Evolutionary conservation across 2,797 vertebrate species (phyloP), one percentile per base, ranked within the genome.

Genomic region (Fratercula arctica): DNA sequence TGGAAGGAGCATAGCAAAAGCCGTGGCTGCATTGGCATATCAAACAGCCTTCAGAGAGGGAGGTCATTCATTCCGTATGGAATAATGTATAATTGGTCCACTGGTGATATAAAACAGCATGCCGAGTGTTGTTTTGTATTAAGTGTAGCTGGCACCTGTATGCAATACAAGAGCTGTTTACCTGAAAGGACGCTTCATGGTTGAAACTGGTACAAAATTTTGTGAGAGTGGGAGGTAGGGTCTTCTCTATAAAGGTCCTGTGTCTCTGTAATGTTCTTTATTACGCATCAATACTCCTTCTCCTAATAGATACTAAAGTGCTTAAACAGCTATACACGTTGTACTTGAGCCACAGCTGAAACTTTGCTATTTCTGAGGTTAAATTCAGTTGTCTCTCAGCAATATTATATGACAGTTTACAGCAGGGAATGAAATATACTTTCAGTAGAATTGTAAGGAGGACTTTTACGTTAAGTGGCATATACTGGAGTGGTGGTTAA

Each of bases 21-120:
- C 35, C 0, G 0, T 19, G 28, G 17, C 35, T 66, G 29, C n/a
- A 37, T 13, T 37, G 37, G 43, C 5, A 2, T 18, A n/a, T 18
- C 5, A 16, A 53, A 53, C 33, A 20, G 25, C 33, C 25, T 81
- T 77, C 48, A 31, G 13, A 3, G 4, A 41, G 50, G 45, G 60
- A 33, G 16, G 45, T 37, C 18, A 11, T 43, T 28, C 16, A 20
- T 59, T 69, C 0, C 1, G 10, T 35, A 37, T 7, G 61, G 13
- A 69, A 85, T 68, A 59, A 50, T 3, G 16, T 33, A 11, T 67
- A 76, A 46, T 26, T 35, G 26, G 21, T 33, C 13, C 16, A 25
- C 46, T 41, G 60, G 33, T 46, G 46, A 45, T 33, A 14, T 10
- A 53, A 76, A 72, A 26, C 14, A 26, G 37, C 16, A 10, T 61